These are phyloP conservation scores for Mellivora capensis DNA, from an alignment of 2,113 vertebrate genomes.

Conservation along the genomic window DNA sequence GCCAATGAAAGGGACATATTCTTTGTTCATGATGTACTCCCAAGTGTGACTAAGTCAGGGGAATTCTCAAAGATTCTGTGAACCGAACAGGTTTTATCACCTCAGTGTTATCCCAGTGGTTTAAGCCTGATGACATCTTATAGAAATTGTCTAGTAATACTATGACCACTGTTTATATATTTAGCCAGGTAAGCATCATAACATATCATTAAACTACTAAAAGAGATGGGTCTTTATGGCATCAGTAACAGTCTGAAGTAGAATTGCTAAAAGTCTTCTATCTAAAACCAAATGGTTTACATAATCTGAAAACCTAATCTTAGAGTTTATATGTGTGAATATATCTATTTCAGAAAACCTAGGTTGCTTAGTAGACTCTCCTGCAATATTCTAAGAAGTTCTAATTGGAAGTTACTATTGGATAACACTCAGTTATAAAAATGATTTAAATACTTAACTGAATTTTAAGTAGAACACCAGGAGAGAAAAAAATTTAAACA, in stretches of 20 bases:
- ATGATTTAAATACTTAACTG: slow-evolving; percentile 35
- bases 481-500: slow-evolving; percentile 30
- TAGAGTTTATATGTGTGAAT: neutral
- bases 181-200: neutral
- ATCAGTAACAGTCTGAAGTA: neutral
- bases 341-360: neutral
- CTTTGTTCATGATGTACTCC: neutral
- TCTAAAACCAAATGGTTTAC: neutral
- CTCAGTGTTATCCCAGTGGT: too few species aligned
- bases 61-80: neutral
- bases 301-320: neutral
- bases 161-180: neutral
- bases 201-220: neutral
- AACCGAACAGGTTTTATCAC: neutral
- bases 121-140: neutral
- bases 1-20: neutral
- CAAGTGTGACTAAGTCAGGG: neutral
- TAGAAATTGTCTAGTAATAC: neutral
- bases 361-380: neutral
- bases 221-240: neutral
- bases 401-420: neutral
- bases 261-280: neutral
- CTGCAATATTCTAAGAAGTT: neutral
- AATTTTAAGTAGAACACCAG: neutral
- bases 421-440: slow-evolving; percentile 3